Conservation (phyloP, 2,888 invertebrate genomes). For the Parelbella ahira region DNA sequence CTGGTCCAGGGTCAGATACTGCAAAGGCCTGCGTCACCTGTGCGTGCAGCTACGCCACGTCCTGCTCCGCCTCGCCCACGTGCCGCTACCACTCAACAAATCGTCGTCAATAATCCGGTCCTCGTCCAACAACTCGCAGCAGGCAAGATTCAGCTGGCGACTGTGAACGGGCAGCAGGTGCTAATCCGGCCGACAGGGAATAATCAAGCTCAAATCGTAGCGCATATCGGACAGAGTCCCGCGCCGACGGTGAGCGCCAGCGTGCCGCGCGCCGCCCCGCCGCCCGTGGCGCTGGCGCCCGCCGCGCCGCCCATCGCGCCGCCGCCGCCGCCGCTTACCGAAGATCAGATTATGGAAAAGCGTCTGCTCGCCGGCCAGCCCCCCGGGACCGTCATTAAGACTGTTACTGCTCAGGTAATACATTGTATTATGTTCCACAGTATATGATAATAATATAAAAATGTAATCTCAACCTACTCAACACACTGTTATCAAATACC, state of each 20-base stretch:
- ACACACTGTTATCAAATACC: too few species aligned
- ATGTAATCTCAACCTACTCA: too few species aligned
- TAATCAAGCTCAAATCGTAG: constrained; percentile 89
- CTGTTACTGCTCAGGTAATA: constrained; percentile 88
- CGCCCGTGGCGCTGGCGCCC: constrained; percentile 35
- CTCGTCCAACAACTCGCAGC: constrained; percentile 90
- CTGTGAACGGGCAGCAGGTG: constrained; percentile 92
- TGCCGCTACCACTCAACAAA: constrained; percentile 80
- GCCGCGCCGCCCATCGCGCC: constrained; percentile 37
- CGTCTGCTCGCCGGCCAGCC: constrained; percentile 89
- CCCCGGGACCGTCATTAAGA: constrained; percentile 91
- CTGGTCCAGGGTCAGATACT: constrained; percentile 49
- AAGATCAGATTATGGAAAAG: constrained; percentile 83
- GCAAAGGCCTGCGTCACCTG: constrained; percentile 44
- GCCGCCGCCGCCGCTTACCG: constrained; percentile 52
- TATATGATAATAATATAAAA: too few species aligned
- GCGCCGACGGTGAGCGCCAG: constrained; percentile 40
- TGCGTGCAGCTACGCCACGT: constrained; percentile 36
- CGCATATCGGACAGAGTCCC: constrained; percentile 83
- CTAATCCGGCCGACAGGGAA: constrained; percentile 89
- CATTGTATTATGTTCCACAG: neutral
- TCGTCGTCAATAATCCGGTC: constrained; percentile 88
- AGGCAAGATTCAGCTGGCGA: constrained; percentile 91
- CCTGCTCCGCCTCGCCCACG: constrained; percentile 43
- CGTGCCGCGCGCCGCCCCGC: constrained; percentile 27